phyloP scores from a whole-genome alignment of 2,113 vertebrate genomes.

The Aspiorhynchus laticeps region DNA sequence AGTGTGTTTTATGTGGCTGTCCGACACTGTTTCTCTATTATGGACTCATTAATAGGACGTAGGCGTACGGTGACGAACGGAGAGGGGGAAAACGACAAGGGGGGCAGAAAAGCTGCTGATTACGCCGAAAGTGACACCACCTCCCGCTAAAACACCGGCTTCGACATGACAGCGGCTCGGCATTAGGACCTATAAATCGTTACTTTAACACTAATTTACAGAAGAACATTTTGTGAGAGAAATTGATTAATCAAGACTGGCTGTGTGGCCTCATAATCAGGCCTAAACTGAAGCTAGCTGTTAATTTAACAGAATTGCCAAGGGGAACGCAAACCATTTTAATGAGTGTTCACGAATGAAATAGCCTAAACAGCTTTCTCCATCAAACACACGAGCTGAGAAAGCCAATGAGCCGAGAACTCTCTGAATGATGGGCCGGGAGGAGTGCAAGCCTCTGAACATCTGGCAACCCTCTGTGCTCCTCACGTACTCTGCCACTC shows the following conservation, averaged over 20 bases:
- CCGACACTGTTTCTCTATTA: constrained; percentile 86
- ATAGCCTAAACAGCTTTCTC: constrained; percentile 80
- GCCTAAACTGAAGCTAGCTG: constrained; percentile 76
- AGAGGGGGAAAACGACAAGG: constrained; percentile 75
- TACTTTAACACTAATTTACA: constrained; percentile 79
- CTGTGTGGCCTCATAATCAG: constrained; percentile 81
- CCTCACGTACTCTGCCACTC: constrained; percentile 72
- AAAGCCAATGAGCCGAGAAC: constrained; percentile 76
- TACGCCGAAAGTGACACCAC: constrained; percentile 79
- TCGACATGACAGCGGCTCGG: constrained; percentile 81
- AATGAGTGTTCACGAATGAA: constrained; percentile 81
- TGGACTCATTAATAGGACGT: constrained; percentile 85
- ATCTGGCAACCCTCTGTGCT: constrained; percentile 81
- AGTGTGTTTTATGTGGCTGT: constrained; percentile 79
- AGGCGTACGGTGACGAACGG: constrained; percentile 73
- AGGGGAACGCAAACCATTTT: constrained; percentile 84
- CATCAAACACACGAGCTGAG: constrained; percentile 72
- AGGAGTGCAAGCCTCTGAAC: constrained; percentile 71
- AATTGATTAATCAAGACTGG: constrained; percentile 81
- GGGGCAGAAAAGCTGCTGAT: constrained; percentile 82
- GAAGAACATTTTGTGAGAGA: constrained; percentile 73
- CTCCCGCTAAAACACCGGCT: constrained; percentile 81
- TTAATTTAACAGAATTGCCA: constrained; percentile 82
- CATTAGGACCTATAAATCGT: constrained; percentile 78
- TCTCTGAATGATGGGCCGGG: constrained; percentile 74